A percentile compares a stretch with the other conserved stretches of the same genome.
Evolutionary conservation across 2,797 vertebrate species (phyloP).

Genomic region (Centropyge bicolor): DNA sequence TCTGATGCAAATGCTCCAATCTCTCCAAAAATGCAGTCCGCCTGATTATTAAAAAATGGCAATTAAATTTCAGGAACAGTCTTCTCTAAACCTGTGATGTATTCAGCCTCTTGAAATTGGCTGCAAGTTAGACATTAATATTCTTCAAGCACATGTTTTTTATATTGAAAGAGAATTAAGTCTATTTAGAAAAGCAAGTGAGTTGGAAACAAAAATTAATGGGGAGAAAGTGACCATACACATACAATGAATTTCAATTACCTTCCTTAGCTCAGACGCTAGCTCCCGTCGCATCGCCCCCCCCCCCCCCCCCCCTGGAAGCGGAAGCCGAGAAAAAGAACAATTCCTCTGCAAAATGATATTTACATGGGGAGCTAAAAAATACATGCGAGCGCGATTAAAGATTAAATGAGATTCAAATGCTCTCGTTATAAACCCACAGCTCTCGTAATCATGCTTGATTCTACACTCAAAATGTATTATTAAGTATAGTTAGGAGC

Average conservation of each 20-base stretch:
- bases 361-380: conserved; percentile 31
- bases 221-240: conserved; percentile 82
- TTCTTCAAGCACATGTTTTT: conserved; percentile 80
- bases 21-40: conserved; percentile 43
- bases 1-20: conserved; percentile 57
- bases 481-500: conserved; percentile 6
- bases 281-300: background rate
- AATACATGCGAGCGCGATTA: conserved; percentile 12
- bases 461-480: conserved; percentile 17
- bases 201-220: conserved; percentile 86
- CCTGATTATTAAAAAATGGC: conserved; percentile 68
- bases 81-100: conserved; percentile 68
- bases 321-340: conserved; percentile 33
- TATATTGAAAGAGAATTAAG: conserved; percentile 78
- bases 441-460: conserved; percentile 22
- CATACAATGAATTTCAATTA: conserved; percentile 84
- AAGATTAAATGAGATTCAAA: conserved; percentile 43
- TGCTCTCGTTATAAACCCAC: conserved; percentile 29
- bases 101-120: conserved; percentile 73
- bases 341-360: conserved; percentile 31
- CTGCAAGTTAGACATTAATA: conserved; percentile 80
- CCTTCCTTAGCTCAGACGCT: conserved; percentile 48
- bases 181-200: conserved; percentile 85
- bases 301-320: conserved; percentile 9
- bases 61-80: conserved; percentile 67